A percentile compares a stretch with the other conserved stretches of the same genome.
Evolutionary conservation across 2,113 vertebrate genomes (phyloP).

Genomic region (Thomomys bottae): DNA sequence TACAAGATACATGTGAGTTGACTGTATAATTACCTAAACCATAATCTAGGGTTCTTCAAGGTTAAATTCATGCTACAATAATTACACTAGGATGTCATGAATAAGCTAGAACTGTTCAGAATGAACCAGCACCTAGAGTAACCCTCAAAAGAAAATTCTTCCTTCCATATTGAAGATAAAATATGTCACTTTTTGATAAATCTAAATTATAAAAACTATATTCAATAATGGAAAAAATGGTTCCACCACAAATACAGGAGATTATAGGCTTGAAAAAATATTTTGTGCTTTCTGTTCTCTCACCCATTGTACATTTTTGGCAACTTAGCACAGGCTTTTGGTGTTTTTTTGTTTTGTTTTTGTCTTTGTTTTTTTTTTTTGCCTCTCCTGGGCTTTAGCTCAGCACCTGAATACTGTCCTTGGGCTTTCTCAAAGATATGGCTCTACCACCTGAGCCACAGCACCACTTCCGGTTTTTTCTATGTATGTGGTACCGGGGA

Average conservation of each 20-base stretch:
- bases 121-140: not conserved
- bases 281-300: not conserved
- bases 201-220: not conserved
- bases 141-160: slow-evolving; percentile 43
- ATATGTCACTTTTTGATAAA: slow-evolving; percentile 1
- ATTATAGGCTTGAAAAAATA: not conserved
- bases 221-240: slow-evolving; percentile 16
- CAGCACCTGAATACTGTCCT: too few species aligned
- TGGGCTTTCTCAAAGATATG: too few species aligned
- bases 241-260: not conserved
- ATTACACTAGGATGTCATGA: not conserved
- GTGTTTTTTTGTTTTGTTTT: not conserved
- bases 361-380: too few species aligned
- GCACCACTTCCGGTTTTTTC: too few species aligned
- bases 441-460: too few species aligned
- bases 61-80: not conserved
- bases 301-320: not conserved
- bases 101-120: not conserved
- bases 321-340: not conserved
- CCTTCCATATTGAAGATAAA: slow-evolving; percentile 22
- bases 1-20: not conserved
- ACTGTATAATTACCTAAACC: not conserved
- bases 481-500: too few species aligned
- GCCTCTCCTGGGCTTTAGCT: too few species aligned
- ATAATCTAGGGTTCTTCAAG: not conserved